phyloP scores from a whole-genome alignment of 2,888 invertebrate species.

The Tricholauxania praeusta region DNA sequence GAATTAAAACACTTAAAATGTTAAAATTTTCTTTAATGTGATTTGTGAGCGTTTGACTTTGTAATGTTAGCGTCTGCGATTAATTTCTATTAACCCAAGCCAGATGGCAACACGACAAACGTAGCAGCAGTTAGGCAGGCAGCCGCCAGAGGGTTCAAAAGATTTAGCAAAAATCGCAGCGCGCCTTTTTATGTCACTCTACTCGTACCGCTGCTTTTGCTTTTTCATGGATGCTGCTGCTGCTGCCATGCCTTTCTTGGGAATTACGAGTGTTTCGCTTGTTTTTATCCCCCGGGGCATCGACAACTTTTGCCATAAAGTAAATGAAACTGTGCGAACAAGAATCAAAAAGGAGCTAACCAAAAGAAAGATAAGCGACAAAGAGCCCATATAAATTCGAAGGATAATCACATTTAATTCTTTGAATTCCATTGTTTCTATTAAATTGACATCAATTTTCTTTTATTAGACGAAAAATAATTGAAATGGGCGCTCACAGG shows the following conservation, averaged over 20 bases:
- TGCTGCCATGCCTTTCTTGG: slow-evolving; percentile 18
- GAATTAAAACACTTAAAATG: slow-evolving; percentile 34
- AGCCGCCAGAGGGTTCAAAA: slow-evolving; percentile 33
- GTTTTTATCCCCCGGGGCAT: slow-evolving; percentile 43
- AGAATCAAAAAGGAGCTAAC: slow-evolving; percentile 47
- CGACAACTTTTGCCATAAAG: not conserved
- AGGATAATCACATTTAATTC: slow-evolving; percentile 49
- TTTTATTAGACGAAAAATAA: slow-evolving; percentile 41
- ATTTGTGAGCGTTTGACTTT: slow-evolving; percentile 42
- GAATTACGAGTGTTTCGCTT: slow-evolving; percentile 52
- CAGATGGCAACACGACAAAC: not conserved
- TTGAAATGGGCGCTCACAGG: not conserved
- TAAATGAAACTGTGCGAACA: slow-evolving; percentile 43
- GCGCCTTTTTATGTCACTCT: slow-evolving; percentile 30
- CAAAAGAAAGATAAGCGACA: slow-evolving; percentile 43
- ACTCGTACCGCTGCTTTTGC: no score
- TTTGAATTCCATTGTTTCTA: slow-evolving; percentile 36
- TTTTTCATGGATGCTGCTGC: no score
- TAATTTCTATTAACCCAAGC: slow-evolving; percentile 56
- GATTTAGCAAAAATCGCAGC: not conserved
- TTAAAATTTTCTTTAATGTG: slow-evolving; percentile 33
- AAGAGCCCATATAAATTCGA: slow-evolving; percentile 41
- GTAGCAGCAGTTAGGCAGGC: slow-evolving; percentile 16
- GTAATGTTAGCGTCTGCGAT: slow-evolving; percentile 50
- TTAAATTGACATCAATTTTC: slow-evolving; percentile 49